Evolutionary conservation across 2,113 vertebrate genomes (phyloP).

Genomic region (Sorex araneus): DNA sequence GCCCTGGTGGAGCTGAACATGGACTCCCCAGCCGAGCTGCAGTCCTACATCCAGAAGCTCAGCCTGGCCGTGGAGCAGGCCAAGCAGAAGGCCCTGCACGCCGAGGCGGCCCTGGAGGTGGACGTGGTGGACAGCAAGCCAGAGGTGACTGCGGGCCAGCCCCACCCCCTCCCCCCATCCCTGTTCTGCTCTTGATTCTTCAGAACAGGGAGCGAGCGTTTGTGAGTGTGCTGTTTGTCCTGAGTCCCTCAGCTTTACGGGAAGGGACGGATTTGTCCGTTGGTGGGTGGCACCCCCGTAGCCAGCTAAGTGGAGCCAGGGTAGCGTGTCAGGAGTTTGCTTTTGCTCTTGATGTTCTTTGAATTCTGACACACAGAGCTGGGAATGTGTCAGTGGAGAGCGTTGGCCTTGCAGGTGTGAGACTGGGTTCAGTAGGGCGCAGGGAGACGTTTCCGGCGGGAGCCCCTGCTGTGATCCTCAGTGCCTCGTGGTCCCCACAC

Average conservation of each 20-base stretch:
- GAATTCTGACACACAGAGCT: neutral
- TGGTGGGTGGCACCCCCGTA: neutral
- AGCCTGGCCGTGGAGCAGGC: conserved; percentile 94
- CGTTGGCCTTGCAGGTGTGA: too few relatives aligned
- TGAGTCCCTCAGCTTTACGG: neutral
- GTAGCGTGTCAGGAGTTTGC: neutral
- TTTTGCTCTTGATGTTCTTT: conserved; percentile 8
- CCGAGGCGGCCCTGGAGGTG: conserved; percentile 90
- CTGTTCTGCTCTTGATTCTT: neutral
- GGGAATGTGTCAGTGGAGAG: too few relatives aligned
- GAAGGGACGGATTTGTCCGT: neutral
- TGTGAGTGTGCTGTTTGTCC: neutral
- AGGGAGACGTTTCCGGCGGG: too few relatives aligned
- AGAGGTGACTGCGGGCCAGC: conserved; percentile 88
- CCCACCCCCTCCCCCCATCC: neutral
- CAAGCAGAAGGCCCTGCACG: conserved; percentile 93
- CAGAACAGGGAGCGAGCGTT: neutral
- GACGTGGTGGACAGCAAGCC: conserved; percentile 93
- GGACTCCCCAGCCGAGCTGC: conserved; percentile 98
- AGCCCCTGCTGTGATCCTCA: too few relatives aligned
- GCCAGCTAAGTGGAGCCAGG: neutral
- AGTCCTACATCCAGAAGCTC: conserved; percentile 97
- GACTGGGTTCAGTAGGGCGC: too few relatives aligned
- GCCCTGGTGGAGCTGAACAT: conserved; percentile 97
- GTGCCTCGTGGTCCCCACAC: too few relatives aligned